A percentile compares a stretch with the other conserved stretches of the same genome.
Evolutionary conservation across 2,888 invertebrate species (phyloP).

Genomic region (Drosophila birchii): DNA sequence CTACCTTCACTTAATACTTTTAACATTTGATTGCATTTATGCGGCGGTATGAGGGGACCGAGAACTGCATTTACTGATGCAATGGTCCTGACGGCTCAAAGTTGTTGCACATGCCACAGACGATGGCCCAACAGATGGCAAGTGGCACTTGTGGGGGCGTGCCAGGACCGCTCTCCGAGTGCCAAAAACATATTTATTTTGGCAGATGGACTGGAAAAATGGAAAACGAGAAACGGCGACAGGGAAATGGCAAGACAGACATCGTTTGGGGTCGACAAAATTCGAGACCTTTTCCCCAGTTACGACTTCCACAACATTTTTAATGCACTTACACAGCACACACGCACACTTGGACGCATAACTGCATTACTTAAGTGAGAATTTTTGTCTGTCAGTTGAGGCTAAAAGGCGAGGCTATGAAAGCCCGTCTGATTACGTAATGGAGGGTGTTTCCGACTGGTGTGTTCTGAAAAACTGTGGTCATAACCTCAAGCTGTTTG

Average conservation of each 20-base stretch:
- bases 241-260: constrained; percentile 26
- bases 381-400: constrained; percentile 30
- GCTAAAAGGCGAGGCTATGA: constrained; percentile 1
- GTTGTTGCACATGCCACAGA: constrained; percentile 48
- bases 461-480: constrained; percentile 37
- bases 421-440: constrained; percentile 30
- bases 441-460: constrained; percentile 24
- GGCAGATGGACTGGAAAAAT: constrained; percentile 80
- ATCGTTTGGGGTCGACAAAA: constrained; percentile 30
- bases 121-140: constrained; percentile 32
- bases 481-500: constrained; percentile 3
- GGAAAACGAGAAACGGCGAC: constrained; percentile 48
- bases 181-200: constrained; percentile 77
- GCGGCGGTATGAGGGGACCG: constrained; percentile 2
- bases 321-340: constrained; percentile 46
- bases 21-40: constrained; percentile 72
- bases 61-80: constrained; percentile 69
- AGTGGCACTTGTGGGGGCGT: constrained; percentile 43
- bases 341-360: constrained; percentile 31
- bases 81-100: constrained; percentile 39
- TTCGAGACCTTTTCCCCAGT: not conserved
- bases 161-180: constrained; percentile 20
- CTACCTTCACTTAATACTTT: constrained; percentile 66
- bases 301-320: constrained; percentile 43
- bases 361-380: constrained; percentile 40